Evolutionary conservation across 2,113 vertebrate species (phyloP), one percentile per base, ranked within the genome.

Genomic region (Mesocricetus auratus): DNA sequence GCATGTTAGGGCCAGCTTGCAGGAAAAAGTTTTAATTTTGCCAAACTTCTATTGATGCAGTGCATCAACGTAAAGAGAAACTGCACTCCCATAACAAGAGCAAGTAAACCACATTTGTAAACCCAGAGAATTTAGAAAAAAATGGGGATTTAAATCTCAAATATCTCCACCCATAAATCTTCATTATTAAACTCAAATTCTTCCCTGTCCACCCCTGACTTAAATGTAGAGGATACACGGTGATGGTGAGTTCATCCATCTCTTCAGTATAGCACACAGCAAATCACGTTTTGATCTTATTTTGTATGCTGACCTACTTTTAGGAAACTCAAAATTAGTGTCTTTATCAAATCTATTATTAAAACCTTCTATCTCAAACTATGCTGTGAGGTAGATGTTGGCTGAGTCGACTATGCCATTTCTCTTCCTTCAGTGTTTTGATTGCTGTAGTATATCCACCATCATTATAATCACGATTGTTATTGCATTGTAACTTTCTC

Each of bases 341-440:
- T 91, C 62, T 93, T 47, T 79, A 26, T 56, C 88, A 64, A 86
- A 90, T 12, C 3, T 75, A 53, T 85, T 88, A 66, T 94, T 22
- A 81, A 91, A 62, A 1, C 4, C 1, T 56, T 56, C 10, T 42
- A 21, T 94, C 89, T 95, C 56, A 50, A 9, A 68, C 42, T 8
- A 2, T 60, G 7, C 45, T 16, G 5, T 69, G 12, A 96, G 13
- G 68, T 81, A 15, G n/a, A 47, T 50, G 17, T 58, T 90, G 36
- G 21, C 11, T 85, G 31, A 47, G 9, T 24, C 58, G n/a, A 74
- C 13, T 42, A 36, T 91, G 29, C 81, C 53, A 16, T 94, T 96
- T 81, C 81, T 47, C 56, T 82, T 66, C 45, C 15, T 69, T 33
- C 26, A 58, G 0, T 79, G 4, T 42, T n/a, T 69, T 75, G 62